Evolutionary conservation across 2,888 invertebrate genomes (phyloP), one percentile per base, ranked within the genome.

Genomic region (Girardia tigrina): DNA sequence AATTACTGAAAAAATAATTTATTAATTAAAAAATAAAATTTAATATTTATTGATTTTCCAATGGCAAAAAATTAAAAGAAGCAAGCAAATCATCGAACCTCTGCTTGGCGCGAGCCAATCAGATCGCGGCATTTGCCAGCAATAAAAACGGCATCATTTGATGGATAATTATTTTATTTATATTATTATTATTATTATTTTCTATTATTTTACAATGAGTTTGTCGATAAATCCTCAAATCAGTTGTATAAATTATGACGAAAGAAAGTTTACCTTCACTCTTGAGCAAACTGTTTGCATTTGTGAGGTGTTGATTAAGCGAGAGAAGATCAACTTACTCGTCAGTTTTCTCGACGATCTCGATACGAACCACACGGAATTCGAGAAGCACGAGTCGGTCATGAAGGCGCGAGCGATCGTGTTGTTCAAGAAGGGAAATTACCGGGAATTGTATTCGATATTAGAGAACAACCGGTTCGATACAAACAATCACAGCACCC

Each of bases 381-480:
- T 76, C n/a, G 36, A 42, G 16, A 36, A 70, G 27, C 42, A 69
- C 80, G 92, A 93, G 83, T 90, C 90, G 78, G 89, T 93, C 72
- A 84, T 92, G 70, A 88, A 90, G 86, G 92, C 92, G 0, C 87
- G 90, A 77, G 92, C 92, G 0, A 86, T 90, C 78, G 93, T 94
- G 6, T 92, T 94, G 14, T 95, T 91, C 84, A 90, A 94, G 81
- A 87, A 90, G 78, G 91, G 91, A 20, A 75, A 42, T 23, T 74
- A 75, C 27, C 29, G 72, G 89, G 93, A 94, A 82, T 86, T 95
- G 0, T 95, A 95, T 86, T 89, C 89, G 76, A 90, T 95, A 79
- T 86, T 95, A 78, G 93, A 94, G 84, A 89, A 90, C 1, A 91
- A 93, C 81, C 88, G 89, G 70, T 97, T 95, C 85, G 90, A 91